Conservation (phyloP, 2,113 vertebrate genomes). For the Carassius carassius region DNA sequence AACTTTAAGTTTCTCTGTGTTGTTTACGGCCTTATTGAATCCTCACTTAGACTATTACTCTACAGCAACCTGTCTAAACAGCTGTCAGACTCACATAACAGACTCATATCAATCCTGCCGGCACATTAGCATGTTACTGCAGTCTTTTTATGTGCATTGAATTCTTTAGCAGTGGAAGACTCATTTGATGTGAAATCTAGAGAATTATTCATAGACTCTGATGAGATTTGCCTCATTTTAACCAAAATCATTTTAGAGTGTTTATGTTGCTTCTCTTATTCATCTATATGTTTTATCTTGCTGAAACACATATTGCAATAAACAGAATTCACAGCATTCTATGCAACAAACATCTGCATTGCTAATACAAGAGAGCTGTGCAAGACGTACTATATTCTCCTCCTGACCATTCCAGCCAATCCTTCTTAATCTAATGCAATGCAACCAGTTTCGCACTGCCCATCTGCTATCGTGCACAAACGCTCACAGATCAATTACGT, state of each 20-base stretch:
- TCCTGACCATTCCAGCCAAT: background rate
- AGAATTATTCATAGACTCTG: background rate
- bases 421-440: slow-evolving; percentile 3
- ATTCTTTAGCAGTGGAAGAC: slow-evolving; percentile 6
- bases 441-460: background rate
- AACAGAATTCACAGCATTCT: background rate
- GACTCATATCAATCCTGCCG: slow-evolving; percentile 15
- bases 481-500: slow-evolving; percentile 21
- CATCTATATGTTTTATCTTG: background rate
- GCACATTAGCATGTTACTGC: background rate
- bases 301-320: background rate
- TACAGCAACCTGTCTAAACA: slow-evolving; percentile 1
- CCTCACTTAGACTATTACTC: slow-evolving; percentile 15
- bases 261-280: slow-evolving; percentile 9
- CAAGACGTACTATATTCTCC: background rate
- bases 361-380: background rate
- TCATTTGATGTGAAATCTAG: slow-evolving; percentile 25
- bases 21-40: slow-evolving; percentile 9
- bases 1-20: slow-evolving; percentile 9
- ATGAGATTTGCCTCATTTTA: background rate
- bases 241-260: background rate
- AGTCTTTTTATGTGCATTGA: slow-evolving; percentile 34
- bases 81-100: slow-evolving; percentile 20
- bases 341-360: background rate
- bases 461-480: slow-evolving; percentile 31